Base-by-base conservation (phyloP, 2,797 vertebrate genomes). In the Phrynocephalus guinanensis region DNA sequence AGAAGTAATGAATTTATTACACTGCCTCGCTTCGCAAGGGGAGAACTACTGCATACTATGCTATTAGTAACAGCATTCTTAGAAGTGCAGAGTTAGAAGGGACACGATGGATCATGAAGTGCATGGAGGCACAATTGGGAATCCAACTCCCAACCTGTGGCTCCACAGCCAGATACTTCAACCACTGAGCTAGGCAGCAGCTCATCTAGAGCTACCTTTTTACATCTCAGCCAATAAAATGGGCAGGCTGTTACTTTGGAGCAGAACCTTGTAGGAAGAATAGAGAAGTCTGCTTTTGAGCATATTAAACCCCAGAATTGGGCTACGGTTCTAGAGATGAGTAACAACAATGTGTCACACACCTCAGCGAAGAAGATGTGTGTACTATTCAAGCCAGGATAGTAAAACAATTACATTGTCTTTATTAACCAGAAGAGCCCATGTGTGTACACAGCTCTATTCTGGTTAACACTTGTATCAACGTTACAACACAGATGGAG, bases 391-490 rank as follows among this genome's bases (percentile, higher is more conserved):
- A n/a, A 72, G 3, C 38, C 78, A 91, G 33, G 48, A 8, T 50
- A 84, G 75, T 73, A 80, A 70, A 90, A 80, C 90, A 77, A 78
- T 85, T 75, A 82, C 63, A 11, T 28, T 78, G 72, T 83, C 50
- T 72, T 26, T 11, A 7, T 63, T 77, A 30, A 24, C 20, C 7
- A 38, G 50, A 88, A 86, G 50, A 85, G 60, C 72, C 85, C 85
- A 30, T 33, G 66, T 82, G 0, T 38, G 18, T 68, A 67, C 84
- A 85, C 48, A 52, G 67, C 72, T 48, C 26, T 33, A 56, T 85
- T 13, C 83, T 90, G 78, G 70, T 75, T 48, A 79, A 24, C 28
- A 24, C 15, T 56, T 15, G 56, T 71, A 84, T 28, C 73, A 67
- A 48, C 0, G 1, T 5, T 48, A 9, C 82, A 84, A 88, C 80